Base-by-base conservation (phyloP, 2,113 vertebrate genomes). In the Labeo catla region DNA sequence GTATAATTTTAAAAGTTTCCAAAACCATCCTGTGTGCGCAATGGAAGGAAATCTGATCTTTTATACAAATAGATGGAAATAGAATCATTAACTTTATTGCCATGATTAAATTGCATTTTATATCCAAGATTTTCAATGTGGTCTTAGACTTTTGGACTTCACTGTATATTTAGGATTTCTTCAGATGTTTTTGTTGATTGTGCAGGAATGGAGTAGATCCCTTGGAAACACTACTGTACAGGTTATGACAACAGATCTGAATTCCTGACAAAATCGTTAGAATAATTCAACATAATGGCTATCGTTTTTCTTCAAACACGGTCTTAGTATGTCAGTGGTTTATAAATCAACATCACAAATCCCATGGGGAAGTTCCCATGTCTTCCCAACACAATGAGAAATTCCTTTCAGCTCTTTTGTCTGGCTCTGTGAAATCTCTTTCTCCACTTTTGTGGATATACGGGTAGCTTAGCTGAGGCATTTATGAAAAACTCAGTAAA, bases 181-280 rank as follows among this genome's bases (percentile, higher is more conserved):
- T 81, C 59, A 49, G 79, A 65, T 34, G 8, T 34, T 11, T 66
- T 45, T 81, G 59, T 49, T 80, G 36, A 45, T 47, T 7, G 57
- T 63, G 57, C 21, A 80, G 39, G 34, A 80, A 63, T 80, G 34
- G 6, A 21, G 54, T 80, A 43, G 54, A 23, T 80, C 39, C 57
- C n/a, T 80, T 34, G 13, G 47, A 66, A 81, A 66, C 39, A 34
- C n/a, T 28, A 57, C 59, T 34, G 8, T 63, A 16, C 79, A 23
- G 13, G 43, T 81, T 63, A 63, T 80, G 57, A 43, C 54, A 23
- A 80, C 78, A 81, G 12, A 65, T 81, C 59, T 81, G 78, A 81
- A 81, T 65, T 81, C 59, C 12, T 65, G 59, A 47, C n/a, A 28
- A 23, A 65, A 43, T 61, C 8, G 3, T 79, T 79, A n/a, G 52